Base-by-base conservation (phyloP, 2,888 invertebrate genomes). In the Tetheella fluctuosa region DNA sequence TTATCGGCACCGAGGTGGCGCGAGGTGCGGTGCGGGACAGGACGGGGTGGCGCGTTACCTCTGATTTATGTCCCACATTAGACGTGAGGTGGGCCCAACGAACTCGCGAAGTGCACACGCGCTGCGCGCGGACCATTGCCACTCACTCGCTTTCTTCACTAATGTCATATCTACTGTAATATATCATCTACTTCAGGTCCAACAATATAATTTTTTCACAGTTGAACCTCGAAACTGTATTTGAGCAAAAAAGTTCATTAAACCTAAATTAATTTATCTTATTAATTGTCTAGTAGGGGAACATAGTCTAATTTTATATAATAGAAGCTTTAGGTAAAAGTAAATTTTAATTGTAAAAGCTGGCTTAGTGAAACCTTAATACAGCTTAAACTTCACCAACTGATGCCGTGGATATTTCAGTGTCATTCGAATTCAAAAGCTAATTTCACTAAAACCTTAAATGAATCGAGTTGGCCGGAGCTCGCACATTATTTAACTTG, bases 401-500 rank as follows among this genome's bases (percentile, higher is more conserved):
- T 71, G 76, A 81, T 80, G 75, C 82, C 81, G 81, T 74, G 85
- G 86, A 85, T 87, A 86, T 84, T 85, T 85, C 86, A 85, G 85
- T 86, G 86, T 87, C 85, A 88, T 88, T 86, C 82, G 73, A 91
- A 91, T 90, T 89, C 89, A 89, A 91, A 91, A 92, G 90, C 88
- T 90, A 91, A 92, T 93, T 91, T 91, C 87, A 87, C 90, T 91
- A 91, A 91, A 91, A 91, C 90, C 88, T 89, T 89, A 91, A 91
- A 92, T 91, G 91, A 92, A 91, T 87, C 86, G 91, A 90, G 90
- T 89, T 88, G 87, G 90, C 82, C 85, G 84, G 81, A 84, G 86
- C 90, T 92, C 87, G 87, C 91, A 90, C 90, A 90, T 91, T 92
- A 91, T 93, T 93, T 92, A 91, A 93, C 91, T 92, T 90, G 89